These are phyloP conservation scores for Pomacea maculata DNA, from an alignment of 1,140 invertebrate genomes.

Conservation along the genomic window DNA sequence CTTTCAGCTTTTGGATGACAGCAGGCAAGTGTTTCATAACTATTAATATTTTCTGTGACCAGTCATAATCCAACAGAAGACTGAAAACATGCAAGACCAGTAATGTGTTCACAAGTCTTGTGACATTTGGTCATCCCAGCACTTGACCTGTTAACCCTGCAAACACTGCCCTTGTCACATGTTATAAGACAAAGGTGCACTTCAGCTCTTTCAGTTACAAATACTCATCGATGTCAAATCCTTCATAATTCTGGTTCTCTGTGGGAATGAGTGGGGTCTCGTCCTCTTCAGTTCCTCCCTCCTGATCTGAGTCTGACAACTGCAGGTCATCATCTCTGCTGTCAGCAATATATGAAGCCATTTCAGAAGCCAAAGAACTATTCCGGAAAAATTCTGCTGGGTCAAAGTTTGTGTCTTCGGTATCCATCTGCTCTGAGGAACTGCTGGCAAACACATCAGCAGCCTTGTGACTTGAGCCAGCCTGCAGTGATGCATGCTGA, in stretches of 20 bases:
- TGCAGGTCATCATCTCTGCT: slow-evolving; percentile 71
- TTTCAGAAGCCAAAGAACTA: slow-evolving; percentile 46
- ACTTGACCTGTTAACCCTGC: no score
- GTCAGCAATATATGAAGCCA: slow-evolving; percentile 35
- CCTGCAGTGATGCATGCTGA: slow-evolving; percentile 12
- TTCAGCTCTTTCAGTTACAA: slow-evolving; percentile 27
- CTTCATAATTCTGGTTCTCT: slow-evolving; percentile 45
- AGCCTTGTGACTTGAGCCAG: slow-evolving; percentile 10
- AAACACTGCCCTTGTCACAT: no score
- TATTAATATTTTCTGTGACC: no score
- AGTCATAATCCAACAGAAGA: no score
- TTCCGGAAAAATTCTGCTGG: slow-evolving; percentile 62
- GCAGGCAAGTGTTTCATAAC: no score
- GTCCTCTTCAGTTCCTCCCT: slow-evolving; percentile 42
- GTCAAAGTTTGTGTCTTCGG: slow-evolving; percentile 53
- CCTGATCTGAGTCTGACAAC: slow-evolving; percentile 80
- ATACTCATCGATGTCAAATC: slow-evolving; percentile 62
- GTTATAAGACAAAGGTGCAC: no score
- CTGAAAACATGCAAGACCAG: no score
- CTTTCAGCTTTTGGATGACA: no score
- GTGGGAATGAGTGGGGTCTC: slow-evolving; percentile 32
- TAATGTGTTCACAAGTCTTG: no score
- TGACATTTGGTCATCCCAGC: no score
- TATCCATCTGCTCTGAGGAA: slow-evolving; percentile 14
- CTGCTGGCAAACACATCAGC: not conserved